Evolutionary conservation across 2,113 vertebrate species (phyloP), one percentile per base, ranked within the genome.

Genomic region (Caranx ignobilis): DNA sequence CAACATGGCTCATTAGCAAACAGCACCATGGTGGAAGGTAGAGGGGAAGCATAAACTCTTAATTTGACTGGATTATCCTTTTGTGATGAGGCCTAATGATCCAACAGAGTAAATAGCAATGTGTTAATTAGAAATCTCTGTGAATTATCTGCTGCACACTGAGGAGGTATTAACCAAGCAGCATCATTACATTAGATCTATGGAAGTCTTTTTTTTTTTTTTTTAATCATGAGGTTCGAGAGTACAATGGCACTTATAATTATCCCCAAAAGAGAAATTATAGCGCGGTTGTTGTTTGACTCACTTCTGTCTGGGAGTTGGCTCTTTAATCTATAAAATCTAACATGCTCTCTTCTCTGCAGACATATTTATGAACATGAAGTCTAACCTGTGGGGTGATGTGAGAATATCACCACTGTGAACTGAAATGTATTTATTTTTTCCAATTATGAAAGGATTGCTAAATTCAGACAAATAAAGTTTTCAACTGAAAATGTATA

Each of bases 101-200:
- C 91, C 89, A 92, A 82, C 89, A 94, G 90, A 91, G 91, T 94
- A 95, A 95, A 95, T 94, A 95, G 92, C 93, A 94, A 84, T 48
- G 88, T 93, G 92, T 93, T 95, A 95, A 95, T 95, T 95, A 95
- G 91, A 92, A 94, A 93, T 93, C 90, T 93, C 80, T 84, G 79
- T 80, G 79, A 90, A 91, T 92, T 87, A 95, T 93, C 92, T 75
- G 64, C 80, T 87, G 89, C 91, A 94, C 91, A 95, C 88, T 81
- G 78, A 81, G 68, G 65, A 86, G 88, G 82, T 81, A 91, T 92
- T 92, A 89, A 82, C 65, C 70, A 85, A 65, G 43, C 71, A 37
- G 68, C 54, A 71, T 85, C 45, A 71, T 82, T 78, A 88, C 73
- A 70, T 83, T 79, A 91, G 15, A 77, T 73, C 50, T 71, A 63